phyloP scores from a whole-genome alignment of 2,888 invertebrate species.

The Platycheirus albimanus region DNA sequence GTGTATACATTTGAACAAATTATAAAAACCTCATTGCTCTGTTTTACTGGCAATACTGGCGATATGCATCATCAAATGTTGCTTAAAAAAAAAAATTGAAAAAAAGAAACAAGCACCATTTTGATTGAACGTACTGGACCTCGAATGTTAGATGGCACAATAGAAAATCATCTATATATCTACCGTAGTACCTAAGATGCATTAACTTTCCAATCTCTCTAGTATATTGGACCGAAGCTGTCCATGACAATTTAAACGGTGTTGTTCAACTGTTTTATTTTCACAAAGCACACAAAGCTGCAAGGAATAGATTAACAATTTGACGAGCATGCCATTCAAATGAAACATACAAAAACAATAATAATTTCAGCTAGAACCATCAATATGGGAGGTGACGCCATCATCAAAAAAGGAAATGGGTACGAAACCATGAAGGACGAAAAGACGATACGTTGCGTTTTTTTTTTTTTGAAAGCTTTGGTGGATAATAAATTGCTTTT shows the following conservation, averaged over 20 bases:
- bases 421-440: neutral
- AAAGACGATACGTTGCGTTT: too few relatives aligned
- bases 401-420: neutral
- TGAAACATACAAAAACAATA: neutral
- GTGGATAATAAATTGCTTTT: conserved; percentile 10
- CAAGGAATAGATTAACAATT: conserved; percentile 5
- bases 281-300: neutral
- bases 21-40: too few relatives aligned
- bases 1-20: too few relatives aligned
- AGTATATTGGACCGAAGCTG: too few relatives aligned
- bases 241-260: neutral
- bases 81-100: neutral
- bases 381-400: neutral
- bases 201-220: too few relatives aligned
- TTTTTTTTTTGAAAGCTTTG: neutral
- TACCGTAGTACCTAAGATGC: too few relatives aligned
- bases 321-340: conserved; percentile 12
- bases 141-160: neutral
- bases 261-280: neutral
- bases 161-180: too few relatives aligned
- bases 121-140: conserved; percentile 22
- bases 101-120: neutral
- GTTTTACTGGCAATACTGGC: neutral
- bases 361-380: neutral
- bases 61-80: neutral